A percentile compares a stretch with the other conserved stretches of the same genome.
Conservation (phyloP, 2,113 vertebrate genomes). For the Bos indicus region DNA sequence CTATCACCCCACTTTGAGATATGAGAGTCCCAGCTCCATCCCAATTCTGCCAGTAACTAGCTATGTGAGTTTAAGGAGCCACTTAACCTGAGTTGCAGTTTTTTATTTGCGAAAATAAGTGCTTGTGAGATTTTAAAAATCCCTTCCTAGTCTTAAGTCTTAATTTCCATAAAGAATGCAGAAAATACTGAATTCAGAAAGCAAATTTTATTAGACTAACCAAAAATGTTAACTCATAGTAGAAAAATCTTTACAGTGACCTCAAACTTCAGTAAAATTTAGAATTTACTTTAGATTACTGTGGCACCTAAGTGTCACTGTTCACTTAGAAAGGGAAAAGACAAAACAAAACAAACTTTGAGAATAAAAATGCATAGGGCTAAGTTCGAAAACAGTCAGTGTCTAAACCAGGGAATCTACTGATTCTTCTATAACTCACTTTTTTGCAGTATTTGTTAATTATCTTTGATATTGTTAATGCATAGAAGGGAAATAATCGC, state of each 20-base stretch:
- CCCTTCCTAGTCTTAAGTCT: background rate
- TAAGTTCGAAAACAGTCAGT: background rate
- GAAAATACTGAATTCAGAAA: constrained; percentile 12
- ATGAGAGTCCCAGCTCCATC: background rate
- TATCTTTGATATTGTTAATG: background rate
- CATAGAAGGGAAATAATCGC: background rate
- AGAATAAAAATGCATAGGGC: background rate
- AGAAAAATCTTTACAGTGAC: background rate
- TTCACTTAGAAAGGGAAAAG: background rate
- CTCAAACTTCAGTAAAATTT: background rate
- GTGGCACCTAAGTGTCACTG: background rate
- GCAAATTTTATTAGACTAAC: background rate
- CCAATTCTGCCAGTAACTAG: background rate
- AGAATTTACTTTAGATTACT: background rate
- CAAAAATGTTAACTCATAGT: background rate
- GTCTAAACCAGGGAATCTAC: background rate
- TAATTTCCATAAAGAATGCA: background rate
- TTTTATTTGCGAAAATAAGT: constrained; percentile 6
- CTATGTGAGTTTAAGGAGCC: background rate
- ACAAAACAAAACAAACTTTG: background rate
- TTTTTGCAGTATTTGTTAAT: background rate
- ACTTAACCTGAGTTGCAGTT: background rate
- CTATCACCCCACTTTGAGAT: background rate
- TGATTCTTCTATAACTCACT: background rate
- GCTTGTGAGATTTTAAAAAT: background rate